Conservation (phyloP, 2,888 invertebrate genomes). For the Urechis unicinctus region DNA sequence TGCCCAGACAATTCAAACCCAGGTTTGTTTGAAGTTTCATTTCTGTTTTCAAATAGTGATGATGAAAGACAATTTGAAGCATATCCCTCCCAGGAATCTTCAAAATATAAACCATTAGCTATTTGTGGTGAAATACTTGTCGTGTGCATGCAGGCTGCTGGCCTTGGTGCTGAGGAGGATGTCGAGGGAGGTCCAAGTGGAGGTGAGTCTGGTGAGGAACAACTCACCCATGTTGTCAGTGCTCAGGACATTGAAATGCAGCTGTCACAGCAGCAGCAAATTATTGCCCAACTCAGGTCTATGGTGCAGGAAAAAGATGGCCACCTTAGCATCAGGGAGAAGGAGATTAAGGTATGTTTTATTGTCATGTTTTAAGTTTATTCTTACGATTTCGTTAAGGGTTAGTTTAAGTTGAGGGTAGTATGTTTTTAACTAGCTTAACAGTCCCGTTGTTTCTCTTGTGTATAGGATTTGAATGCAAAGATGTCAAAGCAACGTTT, state of each 20-base stretch:
- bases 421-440: neutral
- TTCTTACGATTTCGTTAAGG: no score
- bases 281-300: neutral
- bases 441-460: neutral
- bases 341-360: neutral
- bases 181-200: neutral
- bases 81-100: no score
- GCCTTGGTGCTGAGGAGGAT: neutral
- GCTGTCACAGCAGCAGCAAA: neutral
- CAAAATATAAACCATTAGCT: no score
- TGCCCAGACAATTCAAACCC: no score
- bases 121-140: no score
- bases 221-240: no score
- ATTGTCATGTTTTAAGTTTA: no score
- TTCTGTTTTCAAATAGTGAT: no score
- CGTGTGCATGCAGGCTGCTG: no score
- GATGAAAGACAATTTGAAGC: no score
- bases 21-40: no score
- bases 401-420: no score
- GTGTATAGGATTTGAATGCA: neutral
- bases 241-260: neutral
- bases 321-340: neutral
- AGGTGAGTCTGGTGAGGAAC: neutral
- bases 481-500: constrained; percentile 25
- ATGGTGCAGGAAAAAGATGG: neutral